A percentile compares a stretch with the other conserved stretches of the same genome.
Evolutionary conservation across 2,797 vertebrate genomes (phyloP).

Genomic region (Sebastes oblongus): DNA sequence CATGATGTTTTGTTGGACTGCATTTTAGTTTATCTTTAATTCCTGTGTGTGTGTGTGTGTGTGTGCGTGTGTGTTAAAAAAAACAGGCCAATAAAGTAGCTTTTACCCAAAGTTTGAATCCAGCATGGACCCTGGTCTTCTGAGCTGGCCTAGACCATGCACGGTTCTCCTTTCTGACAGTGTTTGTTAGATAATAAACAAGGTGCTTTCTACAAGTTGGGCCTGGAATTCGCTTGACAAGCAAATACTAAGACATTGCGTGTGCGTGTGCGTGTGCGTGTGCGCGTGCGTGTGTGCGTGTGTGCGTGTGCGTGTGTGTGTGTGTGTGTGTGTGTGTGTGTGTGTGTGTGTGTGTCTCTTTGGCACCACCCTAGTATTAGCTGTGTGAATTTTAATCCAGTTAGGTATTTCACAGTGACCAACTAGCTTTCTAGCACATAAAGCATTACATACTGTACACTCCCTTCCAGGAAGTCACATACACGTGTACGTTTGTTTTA

Average conservation of each 20-base stretch:
- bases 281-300: constrained; percentile 24
- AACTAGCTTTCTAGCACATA: constrained; percentile 40
- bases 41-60: not conserved
- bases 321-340: constrained; percentile 25
- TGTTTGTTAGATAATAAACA: not conserved
- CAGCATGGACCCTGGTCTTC: not conserved
- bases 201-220: not conserved
- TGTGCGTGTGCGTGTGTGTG: constrained; percentile 10
- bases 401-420: constrained; percentile 80
- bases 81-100: no score
- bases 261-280: constrained; percentile 26
- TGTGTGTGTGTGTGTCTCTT: constrained; percentile 15
- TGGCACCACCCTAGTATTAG: constrained; percentile 27
- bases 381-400: constrained; percentile 66
- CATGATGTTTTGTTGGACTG: not conserved
- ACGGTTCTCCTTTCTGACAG: not conserved
- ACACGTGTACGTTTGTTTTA: not conserved
- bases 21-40: not conserved
- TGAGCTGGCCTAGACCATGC: not conserved
- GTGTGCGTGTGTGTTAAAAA: no score
- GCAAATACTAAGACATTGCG: constrained; percentile 14
- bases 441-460: constrained; percentile 1
- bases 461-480: constrained; percentile 4
- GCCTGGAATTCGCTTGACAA: constrained; percentile 9
- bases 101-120: not conserved